These are phyloP conservation scores for Corythornis cristatus DNA, from an alignment of 2,113 vertebrate species.

Conservation along the genomic window DNA sequence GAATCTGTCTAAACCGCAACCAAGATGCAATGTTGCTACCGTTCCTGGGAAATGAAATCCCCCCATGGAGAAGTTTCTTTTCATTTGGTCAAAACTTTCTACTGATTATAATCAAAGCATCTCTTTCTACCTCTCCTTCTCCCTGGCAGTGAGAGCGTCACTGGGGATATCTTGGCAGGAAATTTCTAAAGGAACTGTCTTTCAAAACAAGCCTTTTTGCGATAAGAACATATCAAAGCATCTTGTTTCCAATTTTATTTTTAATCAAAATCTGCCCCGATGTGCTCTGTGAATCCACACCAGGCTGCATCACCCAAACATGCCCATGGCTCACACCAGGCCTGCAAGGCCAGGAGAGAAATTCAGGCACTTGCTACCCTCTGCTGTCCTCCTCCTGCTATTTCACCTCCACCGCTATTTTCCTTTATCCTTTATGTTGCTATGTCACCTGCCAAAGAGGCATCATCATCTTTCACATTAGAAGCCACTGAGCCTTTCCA, in stretches of 20 bases:
- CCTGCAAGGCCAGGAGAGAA: not conserved
- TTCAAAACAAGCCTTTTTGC: not conserved
- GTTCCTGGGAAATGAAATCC: not conserved
- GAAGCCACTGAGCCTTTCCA: not conserved
- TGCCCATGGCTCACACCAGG: not conserved
- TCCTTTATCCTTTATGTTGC: not conserved
- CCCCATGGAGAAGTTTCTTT: not conserved
- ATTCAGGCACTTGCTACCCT: slow-evolving; percentile 56
- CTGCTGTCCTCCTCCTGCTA: slow-evolving; percentile 41
- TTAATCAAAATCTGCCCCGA: not conserved
- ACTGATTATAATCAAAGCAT: not conserved
- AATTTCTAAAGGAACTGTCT: slow-evolving; percentile 10
- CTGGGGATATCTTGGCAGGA: not conserved
- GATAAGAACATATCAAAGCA: not conserved
- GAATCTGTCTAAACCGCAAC: not conserved
- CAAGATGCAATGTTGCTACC: accelerated
- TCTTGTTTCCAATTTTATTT: not conserved
- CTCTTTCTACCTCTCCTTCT: not conserved
- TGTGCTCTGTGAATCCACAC: not conserved
- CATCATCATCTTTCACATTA: not conserved
- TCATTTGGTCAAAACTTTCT: not conserved
- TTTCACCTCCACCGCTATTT: not conserved
- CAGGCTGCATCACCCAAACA: not conserved
- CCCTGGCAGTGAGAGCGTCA: not conserved
- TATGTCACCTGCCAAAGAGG: not conserved